Evolutionary conservation across 2,888 invertebrate species (phyloP).

Genomic region (Tridacna gigas): DNA sequence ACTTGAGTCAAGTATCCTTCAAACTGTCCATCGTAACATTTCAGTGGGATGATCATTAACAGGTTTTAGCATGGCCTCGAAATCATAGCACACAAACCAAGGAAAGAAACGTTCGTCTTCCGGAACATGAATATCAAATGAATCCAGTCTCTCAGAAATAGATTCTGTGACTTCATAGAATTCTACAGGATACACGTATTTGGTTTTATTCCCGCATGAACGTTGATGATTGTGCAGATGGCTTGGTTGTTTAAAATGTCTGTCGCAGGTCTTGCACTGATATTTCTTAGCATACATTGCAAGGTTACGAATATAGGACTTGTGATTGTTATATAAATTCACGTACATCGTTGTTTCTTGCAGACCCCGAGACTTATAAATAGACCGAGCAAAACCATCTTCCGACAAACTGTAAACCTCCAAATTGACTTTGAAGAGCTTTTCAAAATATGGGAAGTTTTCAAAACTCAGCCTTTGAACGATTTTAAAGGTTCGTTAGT

Average conservation of each 20-base stretch:
- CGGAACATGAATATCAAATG: slow-evolving; percentile 45
- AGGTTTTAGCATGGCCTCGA: slow-evolving; percentile 39
- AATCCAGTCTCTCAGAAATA: slow-evolving; percentile 47
- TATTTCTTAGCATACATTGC: too few species aligned
- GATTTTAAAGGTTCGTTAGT: neutral
- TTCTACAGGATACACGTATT: slow-evolving; percentile 50
- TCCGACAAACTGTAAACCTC: slow-evolving; percentile 44
- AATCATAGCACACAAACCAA: slow-evolving; percentile 49
- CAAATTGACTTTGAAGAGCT: slow-evolving; percentile 37
- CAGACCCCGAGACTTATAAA: slow-evolving; percentile 46
- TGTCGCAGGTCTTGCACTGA: slow-evolving; percentile 49
- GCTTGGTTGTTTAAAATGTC: slow-evolving; percentile 27
- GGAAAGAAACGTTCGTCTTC: slow-evolving; percentile 38
- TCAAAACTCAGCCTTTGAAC: slow-evolving; percentile 28
- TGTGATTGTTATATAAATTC: slow-evolving; percentile 50
- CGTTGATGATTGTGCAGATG: slow-evolving; percentile 39
- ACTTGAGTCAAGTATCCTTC: too few species aligned
- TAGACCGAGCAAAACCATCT: slow-evolving; percentile 40
- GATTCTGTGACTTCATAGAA: slow-evolving; percentile 24
- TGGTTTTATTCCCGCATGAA: slow-evolving; percentile 36
- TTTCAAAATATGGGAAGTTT: slow-evolving; percentile 45
- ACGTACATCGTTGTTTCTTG: slow-evolving; percentile 45
- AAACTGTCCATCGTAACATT: slow-evolving; percentile 11
- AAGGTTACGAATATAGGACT: slow-evolving; percentile 28
- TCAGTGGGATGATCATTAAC: slow-evolving; percentile 29